Evolutionary conservation across 1,140 invertebrate species (phyloP), one percentile per base, ranked within the genome.

Genomic region (Drusus annulatus): DNA sequence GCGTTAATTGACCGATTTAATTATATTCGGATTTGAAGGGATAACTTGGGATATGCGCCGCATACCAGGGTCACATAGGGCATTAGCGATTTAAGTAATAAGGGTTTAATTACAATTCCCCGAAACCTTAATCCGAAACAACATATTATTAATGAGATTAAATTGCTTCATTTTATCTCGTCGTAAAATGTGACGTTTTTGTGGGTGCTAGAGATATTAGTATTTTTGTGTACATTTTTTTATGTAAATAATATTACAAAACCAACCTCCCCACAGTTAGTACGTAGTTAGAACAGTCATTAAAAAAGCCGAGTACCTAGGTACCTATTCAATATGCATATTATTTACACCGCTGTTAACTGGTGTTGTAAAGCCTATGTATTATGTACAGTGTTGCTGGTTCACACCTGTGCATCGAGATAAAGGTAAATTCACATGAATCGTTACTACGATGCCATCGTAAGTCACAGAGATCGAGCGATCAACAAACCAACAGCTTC

Each of bases 1-100:
- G n/a, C 50, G 63, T 68, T 36, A 68, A 71, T 52, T 54, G 68
- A 71, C 51, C 45, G 50, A 16, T 17, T 25, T 54, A 17, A 82
- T 82, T 83, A 83, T 83, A 79, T 45, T 83, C 51, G 16, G 69
- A 36, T 77, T 68, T 69, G 50, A 82, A 56, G 52, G 81, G 81
- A 78, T 83, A 80, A 83, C 73, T 36, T 74, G 81, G 78, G 74
- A 63, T 76, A 58, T 60, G 68, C 76, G 78, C 71, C 80, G 73
- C 25, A 56, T 76, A 51, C 58, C 65, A 50, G 81, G 65, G 71
- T 80, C 63, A 74, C 69, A 50, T 5, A 63, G 78, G 78, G 60
- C 80, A 78, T 60, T 71, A 36, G n/a, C 5, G 71, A n/a, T 54
- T 76, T 71, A 50, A 16, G 58, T 58, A 45, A 13, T 36, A 71